Conservation (phyloP, 1,140 invertebrate species). For the Frieseomelitta varia region DNA sequence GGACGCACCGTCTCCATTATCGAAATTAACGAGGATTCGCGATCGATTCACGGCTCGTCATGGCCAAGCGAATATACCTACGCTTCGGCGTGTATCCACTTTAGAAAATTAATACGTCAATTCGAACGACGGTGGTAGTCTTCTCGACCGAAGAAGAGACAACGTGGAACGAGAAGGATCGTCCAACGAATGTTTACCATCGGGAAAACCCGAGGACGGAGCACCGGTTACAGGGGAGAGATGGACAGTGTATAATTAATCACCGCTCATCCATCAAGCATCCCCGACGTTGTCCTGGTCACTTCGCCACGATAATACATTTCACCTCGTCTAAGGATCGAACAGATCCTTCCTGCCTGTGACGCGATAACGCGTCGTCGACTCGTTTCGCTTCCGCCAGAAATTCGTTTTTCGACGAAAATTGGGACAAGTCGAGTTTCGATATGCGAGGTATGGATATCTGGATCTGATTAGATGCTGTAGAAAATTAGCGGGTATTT, state of each 20-base stretch:
- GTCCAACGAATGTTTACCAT: conserved; percentile 60
- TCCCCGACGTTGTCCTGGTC: conserved; percentile 66
- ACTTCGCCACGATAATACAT: conserved; percentile 72
- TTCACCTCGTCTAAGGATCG: conserved; percentile 23
- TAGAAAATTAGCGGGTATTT: too few species aligned
- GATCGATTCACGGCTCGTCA: background rate
- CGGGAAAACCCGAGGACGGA: conserved; percentile 11
- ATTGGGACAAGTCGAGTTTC: background rate
- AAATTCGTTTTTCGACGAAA: background rate
- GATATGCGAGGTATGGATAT: background rate
- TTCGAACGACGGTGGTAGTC: background rate
- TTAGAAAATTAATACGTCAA: conserved; percentile 51
- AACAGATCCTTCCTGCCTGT: background rate
- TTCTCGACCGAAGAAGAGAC: conserved; percentile 27
- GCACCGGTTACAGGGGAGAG: conserved; percentile 21
- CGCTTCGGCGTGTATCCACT: conserved; percentile 21
- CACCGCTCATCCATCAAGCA: conserved; percentile 76
- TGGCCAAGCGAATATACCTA: background rate
- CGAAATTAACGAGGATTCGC: conserved; percentile 29
- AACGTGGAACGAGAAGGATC: conserved; percentile 56
- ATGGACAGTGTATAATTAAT: conserved; percentile 78
- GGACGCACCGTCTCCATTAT: background rate
- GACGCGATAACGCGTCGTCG: conserved; percentile 15
- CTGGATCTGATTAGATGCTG: too few species aligned
- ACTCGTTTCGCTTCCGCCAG: background rate